Conservation (phyloP, 2,797 vertebrate genomes). For the Coregonus suidteri region DNA sequence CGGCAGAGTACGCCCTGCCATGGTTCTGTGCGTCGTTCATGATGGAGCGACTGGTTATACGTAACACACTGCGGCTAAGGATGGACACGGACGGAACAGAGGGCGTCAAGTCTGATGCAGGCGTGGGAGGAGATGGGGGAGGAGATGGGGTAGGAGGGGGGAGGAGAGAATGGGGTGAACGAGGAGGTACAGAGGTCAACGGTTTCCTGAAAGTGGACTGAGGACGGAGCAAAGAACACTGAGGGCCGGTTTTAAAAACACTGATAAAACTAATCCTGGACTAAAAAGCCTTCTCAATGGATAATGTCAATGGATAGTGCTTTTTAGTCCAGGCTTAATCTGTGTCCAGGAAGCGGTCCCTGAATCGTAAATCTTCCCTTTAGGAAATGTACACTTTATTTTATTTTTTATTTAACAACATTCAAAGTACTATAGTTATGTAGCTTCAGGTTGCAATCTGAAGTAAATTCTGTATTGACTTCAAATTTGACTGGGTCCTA, state of each 20-base stretch:
- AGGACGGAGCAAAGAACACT: constrained; percentile 29
- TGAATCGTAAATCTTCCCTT: constrained; percentile 41
- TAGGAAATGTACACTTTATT: constrained; percentile 62
- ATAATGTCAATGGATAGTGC: too few relatives aligned
- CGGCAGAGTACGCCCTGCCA: constrained; percentile 93
- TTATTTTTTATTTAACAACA: constrained; percentile 69
- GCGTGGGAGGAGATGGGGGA: background rate
- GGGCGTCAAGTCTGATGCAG: constrained; percentile 6
- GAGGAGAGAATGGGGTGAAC: constrained; percentile 41
- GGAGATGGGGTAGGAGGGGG: constrained; percentile 19
- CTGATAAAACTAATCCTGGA: too few relatives aligned
- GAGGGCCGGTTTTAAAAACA: constrained; percentile 11
- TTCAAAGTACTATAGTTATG: constrained; percentile 66
- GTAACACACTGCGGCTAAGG: constrained; percentile 90
- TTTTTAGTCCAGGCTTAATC: too few relatives aligned
- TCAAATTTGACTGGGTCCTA: constrained; percentile 26
- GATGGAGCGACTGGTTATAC: constrained; percentile 92
- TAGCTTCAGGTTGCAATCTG: too few relatives aligned
- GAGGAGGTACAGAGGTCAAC: constrained; percentile 61
- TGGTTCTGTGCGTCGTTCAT: constrained; percentile 97
- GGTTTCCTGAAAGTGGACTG: constrained; percentile 70
- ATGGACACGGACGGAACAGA: constrained; percentile 76
- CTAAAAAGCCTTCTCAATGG: too few relatives aligned
- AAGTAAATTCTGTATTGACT: constrained; percentile 25
- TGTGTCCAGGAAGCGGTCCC: too few relatives aligned